phyloP scores from a whole-genome alignment of 1,140 invertebrate species.

The Cephus cinctus region DNA sequence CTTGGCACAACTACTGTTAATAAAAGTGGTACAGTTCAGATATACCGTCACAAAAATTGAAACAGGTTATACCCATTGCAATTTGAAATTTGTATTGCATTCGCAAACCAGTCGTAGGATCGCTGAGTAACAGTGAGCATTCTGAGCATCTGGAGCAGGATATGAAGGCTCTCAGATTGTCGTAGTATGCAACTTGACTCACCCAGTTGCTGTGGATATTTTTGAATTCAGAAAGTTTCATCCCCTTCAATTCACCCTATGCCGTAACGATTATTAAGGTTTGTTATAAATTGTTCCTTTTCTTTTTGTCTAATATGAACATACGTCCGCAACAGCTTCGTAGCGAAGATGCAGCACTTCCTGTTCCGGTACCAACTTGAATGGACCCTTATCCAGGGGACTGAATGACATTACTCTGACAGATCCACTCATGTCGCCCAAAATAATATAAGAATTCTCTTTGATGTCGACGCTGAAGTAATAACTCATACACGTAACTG shows the following conservation, averaged over 20 bases:
- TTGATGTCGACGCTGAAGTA: slow-evolving; percentile 59
- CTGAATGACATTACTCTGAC: slow-evolving; percentile 63
- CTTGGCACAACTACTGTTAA: slow-evolving; percentile 1
- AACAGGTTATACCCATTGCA: slow-evolving; percentile 42
- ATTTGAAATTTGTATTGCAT: slow-evolving; percentile 37
- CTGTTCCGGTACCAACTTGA: slow-evolving; percentile 61
- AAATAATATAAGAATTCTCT: slow-evolving; percentile 61
- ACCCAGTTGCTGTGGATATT: slow-evolving; percentile 64
- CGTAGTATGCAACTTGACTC: slow-evolving; percentile 64
- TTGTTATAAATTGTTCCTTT: not conserved
- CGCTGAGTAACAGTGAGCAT: slow-evolving; percentile 37
- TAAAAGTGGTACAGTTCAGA: too few relatives aligned
- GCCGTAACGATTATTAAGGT: not conserved
- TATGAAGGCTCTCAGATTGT: slow-evolving; percentile 47
- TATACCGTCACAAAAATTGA: slow-evolving; percentile 43
- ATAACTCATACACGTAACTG: slow-evolving; percentile 61
- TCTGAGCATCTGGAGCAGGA: slow-evolving; percentile 35
- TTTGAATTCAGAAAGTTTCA: slow-evolving; percentile 56
- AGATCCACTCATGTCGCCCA: slow-evolving; percentile 67
- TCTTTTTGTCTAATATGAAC: not conserved
- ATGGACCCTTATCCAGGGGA: slow-evolving; percentile 61
- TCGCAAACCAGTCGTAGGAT: slow-evolving; percentile 26
- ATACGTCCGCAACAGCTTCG: slow-evolving; percentile 56
- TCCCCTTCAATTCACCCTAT: slow-evolving; percentile 37
- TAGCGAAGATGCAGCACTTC: slow-evolving; percentile 61